Evolutionary conservation across 2,797 vertebrate genomes (phyloP), one percentile per base, ranked within the genome.

Genomic region (Melanotaenia maccullochi): DNA sequence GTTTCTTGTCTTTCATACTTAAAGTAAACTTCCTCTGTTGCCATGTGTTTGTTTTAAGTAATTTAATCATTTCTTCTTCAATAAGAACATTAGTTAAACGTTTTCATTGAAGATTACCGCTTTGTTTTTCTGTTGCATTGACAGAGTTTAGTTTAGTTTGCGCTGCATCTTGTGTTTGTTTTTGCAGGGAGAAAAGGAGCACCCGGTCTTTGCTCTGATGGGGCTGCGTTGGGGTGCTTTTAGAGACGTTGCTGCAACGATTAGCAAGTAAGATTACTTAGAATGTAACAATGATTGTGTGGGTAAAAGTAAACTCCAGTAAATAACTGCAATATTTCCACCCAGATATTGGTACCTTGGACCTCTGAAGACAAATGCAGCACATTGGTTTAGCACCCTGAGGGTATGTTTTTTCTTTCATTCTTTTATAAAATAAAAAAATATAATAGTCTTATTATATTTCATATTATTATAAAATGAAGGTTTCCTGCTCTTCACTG

Each of bases 291-390:
- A 12, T 52, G 14, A 44, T 59, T 30, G 12, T 9, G 32, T 38
- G 2, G 28, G 51, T 52, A 13, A 5, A 2, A 2, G 1, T 13
- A 30, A 11, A 49, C 22, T 64, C 16, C 1, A 58, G 6, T 54
- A 0, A 66, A 55, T 3, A 1, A 24, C 3, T 9, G 0, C 60
- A 18, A 12, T 28, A 3, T 76, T 67, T 83, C 36, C 40, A 9
- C 0, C 8, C 59, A 99, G 98, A 84, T 99, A 96, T 79, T 99
- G 98, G 98, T 99, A 97, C 82, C 95, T 99, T 32, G 98, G 98
- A 44, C 98, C 97, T 71, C 90, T 99, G 76, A 99, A 99, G 94
- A 95, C 93, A 40, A 96, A 94, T 87, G 97, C 96, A 77, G 97
- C 97, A 68, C 96, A 99, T 81, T 96, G 97, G 91, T 96, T 99